Conservation (phyloP, 2,797 vertebrate genomes). For the Cebuella pygmaea region DNA sequence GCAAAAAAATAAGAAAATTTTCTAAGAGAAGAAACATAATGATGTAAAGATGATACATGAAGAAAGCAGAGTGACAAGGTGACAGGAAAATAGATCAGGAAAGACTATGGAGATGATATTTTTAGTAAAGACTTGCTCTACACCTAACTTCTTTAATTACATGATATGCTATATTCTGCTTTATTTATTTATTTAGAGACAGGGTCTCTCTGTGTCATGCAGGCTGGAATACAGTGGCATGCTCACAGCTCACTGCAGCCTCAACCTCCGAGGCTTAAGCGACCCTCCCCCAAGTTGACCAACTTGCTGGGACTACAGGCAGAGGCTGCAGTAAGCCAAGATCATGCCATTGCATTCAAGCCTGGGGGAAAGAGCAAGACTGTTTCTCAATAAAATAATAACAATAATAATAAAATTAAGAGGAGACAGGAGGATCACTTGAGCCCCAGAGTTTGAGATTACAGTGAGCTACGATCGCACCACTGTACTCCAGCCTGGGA, state of each 20-base stretch:
- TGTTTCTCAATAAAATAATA: neutral
- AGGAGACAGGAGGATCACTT: neutral
- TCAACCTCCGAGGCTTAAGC: neutral
- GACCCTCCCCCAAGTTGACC: neutral
- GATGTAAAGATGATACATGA: neutral
- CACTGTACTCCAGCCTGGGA: neutral
- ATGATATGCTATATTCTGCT: neutral
- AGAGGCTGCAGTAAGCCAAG: neutral
- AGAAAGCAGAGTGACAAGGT: neutral
- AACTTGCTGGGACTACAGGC: neutral
- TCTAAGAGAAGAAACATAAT: neutral
- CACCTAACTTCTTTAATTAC: neutral
- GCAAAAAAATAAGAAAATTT: neutral
- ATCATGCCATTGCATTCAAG: too few relatives aligned
- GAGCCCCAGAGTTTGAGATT: neutral
- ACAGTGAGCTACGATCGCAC: neutral
- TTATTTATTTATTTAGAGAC: neutral
- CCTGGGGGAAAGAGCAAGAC: too few relatives aligned
- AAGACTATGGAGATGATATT: neutral
- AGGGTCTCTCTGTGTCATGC: neutral
- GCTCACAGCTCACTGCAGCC: neutral
- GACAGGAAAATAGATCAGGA: neutral
- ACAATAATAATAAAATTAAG: too few relatives aligned
- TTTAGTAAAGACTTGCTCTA: neutral
- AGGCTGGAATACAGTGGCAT: neutral